A percentile compares a stretch with the other conserved stretches of the same genome.
Conservation (phyloP, 2,113 vertebrate species). For the Copsychus sechellarum region DNA sequence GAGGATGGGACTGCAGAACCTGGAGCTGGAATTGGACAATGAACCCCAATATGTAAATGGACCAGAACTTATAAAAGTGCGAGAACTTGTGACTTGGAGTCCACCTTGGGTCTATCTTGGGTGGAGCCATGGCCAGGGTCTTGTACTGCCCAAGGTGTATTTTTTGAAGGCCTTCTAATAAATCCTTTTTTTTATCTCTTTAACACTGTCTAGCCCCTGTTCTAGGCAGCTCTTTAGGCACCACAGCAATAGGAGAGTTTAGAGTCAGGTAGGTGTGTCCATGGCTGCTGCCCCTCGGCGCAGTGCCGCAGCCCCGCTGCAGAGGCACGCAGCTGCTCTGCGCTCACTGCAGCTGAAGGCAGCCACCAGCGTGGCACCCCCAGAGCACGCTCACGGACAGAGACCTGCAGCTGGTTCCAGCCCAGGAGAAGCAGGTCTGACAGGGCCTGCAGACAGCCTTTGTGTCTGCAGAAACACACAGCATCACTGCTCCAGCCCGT, state of each 20-base stretch:
- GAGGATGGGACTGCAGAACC: background rate
- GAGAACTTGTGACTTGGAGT: background rate
- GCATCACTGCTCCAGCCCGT: background rate
- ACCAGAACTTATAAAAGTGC: background rate
- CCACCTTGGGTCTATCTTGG: background rate
- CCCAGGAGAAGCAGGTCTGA: background rate
- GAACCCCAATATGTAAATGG: background rate
- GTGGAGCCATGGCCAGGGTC: accelerated
- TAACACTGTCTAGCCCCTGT: background rate
- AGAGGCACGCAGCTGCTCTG: background rate
- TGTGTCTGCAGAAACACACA: background rate
- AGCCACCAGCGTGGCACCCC: background rate
- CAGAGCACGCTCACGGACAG: background rate
- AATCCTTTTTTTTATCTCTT: background rate
- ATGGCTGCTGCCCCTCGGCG: background rate
- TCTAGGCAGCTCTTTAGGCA: background rate
- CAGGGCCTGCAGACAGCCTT: background rate
- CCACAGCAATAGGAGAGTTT: background rate
- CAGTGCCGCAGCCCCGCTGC: accelerated
- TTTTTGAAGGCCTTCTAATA: background rate
- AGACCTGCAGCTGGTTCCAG: accelerated
- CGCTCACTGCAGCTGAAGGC: background rate
- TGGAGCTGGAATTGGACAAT: background rate
- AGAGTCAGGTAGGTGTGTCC: accelerated
- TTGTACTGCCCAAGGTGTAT: background rate